These are phyloP conservation scores for Nesospiza acunhae DNA, from an alignment of 2,113 vertebrate species.

Conservation along the genomic window DNA sequence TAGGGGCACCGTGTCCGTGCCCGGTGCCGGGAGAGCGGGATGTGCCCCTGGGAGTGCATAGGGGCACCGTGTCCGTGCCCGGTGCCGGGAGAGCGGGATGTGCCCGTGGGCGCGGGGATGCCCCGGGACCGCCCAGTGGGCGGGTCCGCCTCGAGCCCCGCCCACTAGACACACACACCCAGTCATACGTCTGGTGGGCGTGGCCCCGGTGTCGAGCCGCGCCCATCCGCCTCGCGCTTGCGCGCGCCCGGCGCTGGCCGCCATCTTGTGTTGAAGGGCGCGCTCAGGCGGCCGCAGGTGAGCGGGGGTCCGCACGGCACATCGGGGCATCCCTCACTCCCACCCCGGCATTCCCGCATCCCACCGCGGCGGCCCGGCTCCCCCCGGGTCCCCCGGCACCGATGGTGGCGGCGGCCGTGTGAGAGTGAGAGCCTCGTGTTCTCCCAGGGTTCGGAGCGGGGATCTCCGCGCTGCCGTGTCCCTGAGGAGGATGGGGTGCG, in stretches of 20 bases:
- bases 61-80: too few relatives aligned
- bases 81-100: background rate
- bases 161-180: accelerated
- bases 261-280: background rate
- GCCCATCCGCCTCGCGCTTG: background rate
- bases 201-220: accelerated
- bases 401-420: background rate
- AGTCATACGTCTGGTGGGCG: accelerated
- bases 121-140: too few relatives aligned
- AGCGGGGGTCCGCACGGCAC: background rate
- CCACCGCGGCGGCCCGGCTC: too few relatives aligned
- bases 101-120: too few relatives aligned
- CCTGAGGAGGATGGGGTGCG: background rate
- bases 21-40: too few relatives aligned
- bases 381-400: background rate
- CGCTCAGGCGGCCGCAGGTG: background rate
- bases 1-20: too few relatives aligned
- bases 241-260: accelerated
- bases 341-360: too few relatives aligned
- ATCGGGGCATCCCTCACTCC: too few relatives aligned
- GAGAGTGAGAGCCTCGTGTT: background rate
- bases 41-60: too few relatives aligned
- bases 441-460: background rate
- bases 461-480: background rate
- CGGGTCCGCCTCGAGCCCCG: accelerated